Base-by-base conservation (phyloP, 1,140 invertebrate genomes). In the Solenopsis invicta region DNA sequence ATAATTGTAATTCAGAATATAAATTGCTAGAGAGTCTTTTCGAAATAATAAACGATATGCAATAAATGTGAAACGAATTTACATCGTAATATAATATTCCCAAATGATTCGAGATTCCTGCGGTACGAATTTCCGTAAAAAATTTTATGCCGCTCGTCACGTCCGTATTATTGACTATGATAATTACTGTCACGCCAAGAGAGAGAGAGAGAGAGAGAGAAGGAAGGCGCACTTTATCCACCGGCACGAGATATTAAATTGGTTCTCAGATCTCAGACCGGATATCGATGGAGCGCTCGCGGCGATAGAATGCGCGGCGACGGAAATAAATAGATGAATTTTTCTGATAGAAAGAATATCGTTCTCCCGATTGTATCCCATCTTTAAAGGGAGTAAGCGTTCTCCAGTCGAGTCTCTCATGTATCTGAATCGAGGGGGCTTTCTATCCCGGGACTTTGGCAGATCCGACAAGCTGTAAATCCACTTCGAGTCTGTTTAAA, bases 281-380 rank as follows among this genome's bases (percentile, higher is more conserved):
- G 67, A 84, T 75, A 74, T 84, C 80, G 80, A 84, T 75, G 54
- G n/a, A 50, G n/a, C 21, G 62, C 59, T 75, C 80, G 18, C 41
- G 24, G 52, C 50, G 64, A 56, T 41, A 10, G 8, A 52, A 52
- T 34, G 48, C n/a, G 9, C 21, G 10, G 4, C 10, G 37, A 18
- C n/a, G 62, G 54, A 61, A 74, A 82, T 61, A 82, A 74, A 74
- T 61, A 21, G 12, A 74, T 82, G 56, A 72, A 75, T 75, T 75
- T 84, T 61, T 75, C 37, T 45, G 29, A 84, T 62, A 24, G 24
- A 61, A 61, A 41, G 67, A 50, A 56, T n/a, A 34, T 37, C n/a
- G 50, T 37, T 50, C 18, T 82, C 41, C 13, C 66, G 29, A 34
- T 24, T 29, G 41, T 52, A 13, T 29, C 18, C 12, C 34, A 13